Evolutionary conservation across 1,140 invertebrate species (phyloP), one percentile per base, ranked within the genome.

Genomic region (Cydia amplana): DNA sequence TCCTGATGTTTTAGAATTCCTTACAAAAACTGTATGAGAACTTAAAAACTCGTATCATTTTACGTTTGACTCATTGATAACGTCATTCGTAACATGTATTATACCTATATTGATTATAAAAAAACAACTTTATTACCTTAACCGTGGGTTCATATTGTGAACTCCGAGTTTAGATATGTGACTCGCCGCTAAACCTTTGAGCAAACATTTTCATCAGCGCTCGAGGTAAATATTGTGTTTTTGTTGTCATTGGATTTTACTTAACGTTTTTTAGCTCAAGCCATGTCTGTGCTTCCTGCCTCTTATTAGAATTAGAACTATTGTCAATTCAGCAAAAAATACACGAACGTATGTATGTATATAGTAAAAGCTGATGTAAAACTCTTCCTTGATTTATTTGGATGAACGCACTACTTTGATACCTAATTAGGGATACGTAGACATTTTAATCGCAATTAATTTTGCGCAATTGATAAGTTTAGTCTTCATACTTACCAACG

Each of bases 171-270:
- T n/a, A 18, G 18, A 40, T 32, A 20, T 40, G 32, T 36, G 64
- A 25, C 55, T 64, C 0, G 23, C 63, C 23, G 32, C 65, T 70
- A 70, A 70, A 70, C 65, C 28, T 6, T 36, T 70, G 32, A 20
- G 65, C 65, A 40, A 70, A 70, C 65, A 20, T 43, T 36, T 40
- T 70, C 65, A 36, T 70, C 28, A 65, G 14, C 32, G 65, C 20
- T 60, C 14, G n/a, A 10, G 18, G 65, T 70, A 36, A 70, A 70
- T 43, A 70, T 70, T 70, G 32, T 70, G 65, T 36, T 67, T 67
- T 64, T 67, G 16, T 20, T 60, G 55, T 60, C 55, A 60, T 55
- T 55, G 51, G 51, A 55, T 18, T 55, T 55, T 18, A 55, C 51
- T 55, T 55, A n/a, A 55, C 55, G 20, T 60, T 60, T 60, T 20